These are phyloP conservation scores for Zaprionus bogoriensis DNA, from an alignment of 2,888 invertebrate species.

Conservation along the genomic window DNA sequence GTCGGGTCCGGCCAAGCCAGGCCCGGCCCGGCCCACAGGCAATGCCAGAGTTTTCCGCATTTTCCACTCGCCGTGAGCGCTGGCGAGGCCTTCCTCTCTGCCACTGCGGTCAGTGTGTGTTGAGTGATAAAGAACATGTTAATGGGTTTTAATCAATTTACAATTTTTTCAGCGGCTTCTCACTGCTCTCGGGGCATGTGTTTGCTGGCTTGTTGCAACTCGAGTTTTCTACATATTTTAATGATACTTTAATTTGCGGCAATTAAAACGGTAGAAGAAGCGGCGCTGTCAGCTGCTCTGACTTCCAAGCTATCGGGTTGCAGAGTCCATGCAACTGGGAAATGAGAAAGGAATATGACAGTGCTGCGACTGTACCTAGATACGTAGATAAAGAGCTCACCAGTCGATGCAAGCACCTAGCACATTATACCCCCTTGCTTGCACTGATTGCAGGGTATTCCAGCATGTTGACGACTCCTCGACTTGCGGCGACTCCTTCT, in stretches of 20 bases:
- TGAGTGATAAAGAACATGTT: constrained; percentile 75
- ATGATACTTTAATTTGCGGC: constrained; percentile 69
- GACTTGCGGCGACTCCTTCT: constrained; percentile 42
- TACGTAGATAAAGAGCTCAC: no score
- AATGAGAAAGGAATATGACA: no score
- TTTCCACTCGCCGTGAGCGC: constrained; percentile 7
- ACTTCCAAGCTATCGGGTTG: no score
- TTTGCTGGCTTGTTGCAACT: constrained; percentile 20
- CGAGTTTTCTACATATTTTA: constrained; percentile 59
- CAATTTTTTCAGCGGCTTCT: constrained; percentile 33
- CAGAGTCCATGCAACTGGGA: no score
- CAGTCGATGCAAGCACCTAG: no score
- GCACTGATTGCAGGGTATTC: not conserved
- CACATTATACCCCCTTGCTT: not conserved
- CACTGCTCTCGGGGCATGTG: constrained; percentile 47
- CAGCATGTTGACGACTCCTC: not conserved
- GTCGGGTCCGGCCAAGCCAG: not conserved
- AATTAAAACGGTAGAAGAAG: constrained; percentile 67
- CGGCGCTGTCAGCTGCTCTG: constrained; percentile 3
- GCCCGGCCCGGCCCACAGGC: constrained; percentile 22
- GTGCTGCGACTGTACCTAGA: no score
- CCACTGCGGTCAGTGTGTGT: constrained; percentile 26
- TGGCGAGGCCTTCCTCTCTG: not conserved
- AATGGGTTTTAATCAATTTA: constrained; percentile 75
- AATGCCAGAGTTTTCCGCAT: constrained; percentile 12